Percentiles rank a stretch among this genome's conserved stretches.
phyloP scores from a whole-genome alignment of 2,113 vertebrate species.

The Prietella phreatophila region DNA sequence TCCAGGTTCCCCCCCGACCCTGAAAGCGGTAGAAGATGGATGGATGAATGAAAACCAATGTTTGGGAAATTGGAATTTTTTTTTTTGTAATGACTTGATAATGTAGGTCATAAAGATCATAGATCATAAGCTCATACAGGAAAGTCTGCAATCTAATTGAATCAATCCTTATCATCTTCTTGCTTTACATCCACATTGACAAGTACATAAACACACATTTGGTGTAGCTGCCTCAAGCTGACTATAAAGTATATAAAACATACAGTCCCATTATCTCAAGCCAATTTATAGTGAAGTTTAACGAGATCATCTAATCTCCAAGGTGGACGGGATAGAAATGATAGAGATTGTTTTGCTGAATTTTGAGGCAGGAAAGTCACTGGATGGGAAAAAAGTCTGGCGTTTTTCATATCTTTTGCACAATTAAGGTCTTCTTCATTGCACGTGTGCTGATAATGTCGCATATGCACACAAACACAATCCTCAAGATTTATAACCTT shows the following conservation, averaged over 20 bases:
- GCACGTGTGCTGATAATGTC: not conserved
- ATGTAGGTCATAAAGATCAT: too few species aligned
- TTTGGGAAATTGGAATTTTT: too few species aligned
- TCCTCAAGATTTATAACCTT: not conserved
- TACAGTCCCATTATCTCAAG: slow-evolving; percentile 10
- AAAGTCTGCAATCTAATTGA: not conserved
- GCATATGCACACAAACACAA: not conserved
- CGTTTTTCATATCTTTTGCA: not conserved
- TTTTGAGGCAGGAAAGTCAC: not conserved
- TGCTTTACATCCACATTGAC: not conserved
- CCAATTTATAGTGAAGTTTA: slow-evolving; percentile 12
- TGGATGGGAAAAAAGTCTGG: not conserved
- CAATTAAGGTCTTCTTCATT: not conserved
- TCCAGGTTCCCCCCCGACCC: too few species aligned
- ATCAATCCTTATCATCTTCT: not conserved
- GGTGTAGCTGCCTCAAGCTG: slow-evolving; percentile 6
- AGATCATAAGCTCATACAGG: not conserved
- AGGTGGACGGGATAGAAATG: not conserved
- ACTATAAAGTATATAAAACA: slow-evolving; percentile 9
- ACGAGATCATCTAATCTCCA: not conserved
- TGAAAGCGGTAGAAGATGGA: too few species aligned
- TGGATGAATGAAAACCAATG: too few species aligned
- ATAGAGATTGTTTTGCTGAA: not conserved
- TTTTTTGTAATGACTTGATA: too few species aligned
- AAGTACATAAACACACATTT: slow-evolving; percentile 1